phyloP scores from a whole-genome alignment of 2,113 vertebrate genomes.

The Clarias macrocephalus region DNA sequence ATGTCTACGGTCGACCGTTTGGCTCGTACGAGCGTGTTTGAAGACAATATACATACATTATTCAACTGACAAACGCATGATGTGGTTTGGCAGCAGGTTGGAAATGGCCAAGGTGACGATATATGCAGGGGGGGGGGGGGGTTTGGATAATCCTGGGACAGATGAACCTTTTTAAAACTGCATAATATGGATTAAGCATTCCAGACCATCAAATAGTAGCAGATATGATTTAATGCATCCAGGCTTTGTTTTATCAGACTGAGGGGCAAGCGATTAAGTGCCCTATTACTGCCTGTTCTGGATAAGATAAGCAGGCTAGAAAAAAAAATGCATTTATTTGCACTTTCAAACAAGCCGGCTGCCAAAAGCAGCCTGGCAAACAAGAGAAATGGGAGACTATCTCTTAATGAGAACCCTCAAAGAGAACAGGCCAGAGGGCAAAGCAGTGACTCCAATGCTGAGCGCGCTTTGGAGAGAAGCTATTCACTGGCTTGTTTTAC shows the following conservation, averaged over 20 bases:
- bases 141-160: constrained; percentile 32
- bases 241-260: constrained; percentile 34
- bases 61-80: constrained; percentile 14
- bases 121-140: not conserved
- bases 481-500: constrained; percentile 36
- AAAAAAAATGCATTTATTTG: constrained; percentile 73
- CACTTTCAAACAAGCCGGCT: constrained; percentile 40
- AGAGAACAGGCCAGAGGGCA: constrained; percentile 41
- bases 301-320: constrained; percentile 65
- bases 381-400: constrained; percentile 28
- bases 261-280: constrained; percentile 28
- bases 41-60: constrained; percentile 29
- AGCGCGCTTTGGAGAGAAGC: constrained; percentile 26
- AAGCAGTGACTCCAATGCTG: constrained; percentile 30
- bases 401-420: constrained; percentile 46
- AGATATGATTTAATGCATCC: constrained; percentile 46
- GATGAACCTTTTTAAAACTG: constrained; percentile 29
- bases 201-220: constrained; percentile 34
- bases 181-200: constrained; percentile 36
- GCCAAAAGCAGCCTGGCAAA: constrained; percentile 52
- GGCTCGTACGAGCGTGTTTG: constrained; percentile 5
- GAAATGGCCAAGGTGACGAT: constrained; percentile 11
- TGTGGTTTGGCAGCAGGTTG: not conserved
- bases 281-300: constrained; percentile 49
- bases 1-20: constrained; percentile 1